A percentile compares a stretch with the other conserved stretches of the same genome.
Conservation (phyloP, 1,140 invertebrate genomes). For the Drosophila simulans region DNA sequence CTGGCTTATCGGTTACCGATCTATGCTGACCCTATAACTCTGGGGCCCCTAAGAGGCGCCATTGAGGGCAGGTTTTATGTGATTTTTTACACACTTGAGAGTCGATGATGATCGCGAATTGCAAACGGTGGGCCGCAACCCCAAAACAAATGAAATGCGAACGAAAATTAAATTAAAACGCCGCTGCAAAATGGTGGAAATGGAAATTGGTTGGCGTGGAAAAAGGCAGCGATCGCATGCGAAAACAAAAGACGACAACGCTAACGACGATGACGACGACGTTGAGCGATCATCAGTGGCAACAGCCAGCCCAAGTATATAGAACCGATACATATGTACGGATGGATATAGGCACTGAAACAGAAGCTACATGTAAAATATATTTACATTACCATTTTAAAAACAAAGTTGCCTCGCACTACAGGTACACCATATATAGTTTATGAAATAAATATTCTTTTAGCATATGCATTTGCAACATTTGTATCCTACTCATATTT, state of each 20-base stretch:
- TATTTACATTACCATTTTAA: no score
- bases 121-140: constrained; percentile 32
- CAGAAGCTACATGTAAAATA: neutral
- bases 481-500: neutral
- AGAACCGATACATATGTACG: constrained; percentile 21
- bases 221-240: constrained; percentile 44
- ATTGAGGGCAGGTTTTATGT: constrained; percentile 78
- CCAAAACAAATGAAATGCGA: constrained; percentile 61
- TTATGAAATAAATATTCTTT: no score
- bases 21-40: constrained; percentile 4
- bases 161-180: constrained; percentile 77
- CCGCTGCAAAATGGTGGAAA: constrained; percentile 58
- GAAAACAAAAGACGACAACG: constrained; percentile 54
- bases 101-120: constrained; percentile 33
- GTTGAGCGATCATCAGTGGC: constrained; percentile 65
- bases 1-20: constrained; percentile 38
- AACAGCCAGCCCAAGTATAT: constrained; percentile 10
- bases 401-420: no score
- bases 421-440: no score
- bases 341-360: constrained; percentile 1
- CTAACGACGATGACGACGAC: constrained; percentile 56
- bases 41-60: constrained; percentile 52
- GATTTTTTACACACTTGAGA: constrained; percentile 73
- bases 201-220: constrained; percentile 33
- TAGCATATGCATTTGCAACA: no score